Evolutionary conservation across 2,888 invertebrate species (phyloP).

Genomic region (Protophormia terraenovae): DNA sequence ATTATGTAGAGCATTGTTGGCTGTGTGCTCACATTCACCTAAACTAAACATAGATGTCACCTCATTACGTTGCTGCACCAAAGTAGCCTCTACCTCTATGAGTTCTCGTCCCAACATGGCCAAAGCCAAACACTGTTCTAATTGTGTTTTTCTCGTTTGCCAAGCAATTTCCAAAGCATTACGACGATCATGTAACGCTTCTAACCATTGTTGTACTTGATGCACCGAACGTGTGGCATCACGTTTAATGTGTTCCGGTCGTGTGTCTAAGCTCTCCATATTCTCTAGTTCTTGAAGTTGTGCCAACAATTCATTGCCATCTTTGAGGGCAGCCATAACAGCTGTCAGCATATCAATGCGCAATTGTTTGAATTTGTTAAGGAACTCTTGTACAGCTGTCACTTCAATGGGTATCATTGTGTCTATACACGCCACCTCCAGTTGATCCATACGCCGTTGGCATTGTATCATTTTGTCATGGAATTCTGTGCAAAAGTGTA

Average conservation of each 20-base stretch:
- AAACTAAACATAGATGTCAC: conserved; percentile 82
- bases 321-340: conserved; percentile 90
- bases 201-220: conserved; percentile 89
- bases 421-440: conserved; percentile 87
- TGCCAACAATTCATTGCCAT: conserved; percentile 89
- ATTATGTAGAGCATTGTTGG: conserved; percentile 86
- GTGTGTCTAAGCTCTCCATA: conserved; percentile 88
- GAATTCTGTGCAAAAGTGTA: conserved; percentile 90
- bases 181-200: conserved; percentile 88
- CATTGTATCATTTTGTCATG: conserved; percentile 88
- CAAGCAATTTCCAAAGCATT: conserved; percentile 87
- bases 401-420: conserved; percentile 87
- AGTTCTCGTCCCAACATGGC: conserved; percentile 88
- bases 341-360: conserved; percentile 88
- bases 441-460: conserved; percentile 85
- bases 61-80: conserved; percentile 83
- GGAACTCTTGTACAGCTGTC: conserved; percentile 86
- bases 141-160: conserved; percentile 86
- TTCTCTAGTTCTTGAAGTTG: conserved; percentile 88
- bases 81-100: conserved; percentile 84
- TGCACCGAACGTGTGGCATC: conserved; percentile 83
- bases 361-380: conserved; percentile 87
- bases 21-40: conserved; percentile 87
- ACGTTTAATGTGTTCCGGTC: conserved; percentile 84
- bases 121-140: conserved; percentile 90